phyloP scores from a whole-genome alignment of 2,797 vertebrate species.

The Oophaga sylvatica region DNA sequence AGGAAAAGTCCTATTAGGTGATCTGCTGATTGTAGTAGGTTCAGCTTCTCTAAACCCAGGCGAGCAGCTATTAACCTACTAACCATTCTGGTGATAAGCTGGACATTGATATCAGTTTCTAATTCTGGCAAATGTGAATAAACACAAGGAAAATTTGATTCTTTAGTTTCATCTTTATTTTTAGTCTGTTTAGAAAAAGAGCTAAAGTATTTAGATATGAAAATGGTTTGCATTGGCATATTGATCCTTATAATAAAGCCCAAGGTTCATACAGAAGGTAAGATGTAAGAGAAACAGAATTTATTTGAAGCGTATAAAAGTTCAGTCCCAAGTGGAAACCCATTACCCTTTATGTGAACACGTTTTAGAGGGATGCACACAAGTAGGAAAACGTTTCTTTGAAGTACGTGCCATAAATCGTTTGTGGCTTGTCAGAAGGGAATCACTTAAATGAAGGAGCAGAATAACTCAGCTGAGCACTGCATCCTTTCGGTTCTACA shows the following conservation, averaged over 20 bases:
- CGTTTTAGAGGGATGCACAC: not conserved
- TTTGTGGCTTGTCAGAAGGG: not conserved
- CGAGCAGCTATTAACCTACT: too few species aligned
- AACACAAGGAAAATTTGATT: not conserved
- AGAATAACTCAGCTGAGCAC: too few species aligned
- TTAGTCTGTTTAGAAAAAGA: constrained; percentile 30
- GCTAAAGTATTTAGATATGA: constrained; percentile 26
- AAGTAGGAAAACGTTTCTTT: not conserved
- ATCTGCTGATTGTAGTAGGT: too few species aligned
- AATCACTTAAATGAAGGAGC: not conserved
- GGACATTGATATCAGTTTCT: too few species aligned
- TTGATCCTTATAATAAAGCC: not conserved
- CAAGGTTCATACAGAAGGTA: not conserved
- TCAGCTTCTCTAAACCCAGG: too few species aligned
- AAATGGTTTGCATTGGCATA: constrained; percentile 20
- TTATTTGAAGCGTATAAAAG: not conserved
- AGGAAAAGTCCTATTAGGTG: too few species aligned
- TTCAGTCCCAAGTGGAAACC: not conserved
- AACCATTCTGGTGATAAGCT: too few species aligned
- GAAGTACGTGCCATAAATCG: not conserved
- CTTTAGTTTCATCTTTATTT: constrained; percentile 38
- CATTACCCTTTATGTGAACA: not conserved
- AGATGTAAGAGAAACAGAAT: not conserved
- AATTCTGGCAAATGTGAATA: not conserved
- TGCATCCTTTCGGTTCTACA: too few species aligned